Base-by-base conservation (phyloP, 2,888 invertebrate species). In the Adelognathus sp. region DNA sequence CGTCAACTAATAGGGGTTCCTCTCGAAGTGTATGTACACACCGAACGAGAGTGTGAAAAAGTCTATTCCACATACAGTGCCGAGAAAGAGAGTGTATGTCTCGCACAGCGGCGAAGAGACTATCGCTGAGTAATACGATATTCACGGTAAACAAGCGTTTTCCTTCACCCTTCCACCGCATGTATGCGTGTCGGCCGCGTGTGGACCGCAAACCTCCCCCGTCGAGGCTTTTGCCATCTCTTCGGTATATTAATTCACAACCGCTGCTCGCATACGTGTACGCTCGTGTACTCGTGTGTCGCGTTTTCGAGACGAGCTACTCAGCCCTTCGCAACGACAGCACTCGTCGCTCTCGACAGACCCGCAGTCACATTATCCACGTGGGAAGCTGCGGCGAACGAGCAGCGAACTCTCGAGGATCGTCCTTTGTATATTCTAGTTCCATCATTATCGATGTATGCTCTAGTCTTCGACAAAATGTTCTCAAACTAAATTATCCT, bases 361-460 rank as follows among this genome's bases (percentile, higher is more conserved):
- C 90, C 90, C 89, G 88, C 88, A 90, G 90, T 88, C 85, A 91
- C 84, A 87, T 87, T 89, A 90, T 90, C 90, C 90, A 90, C 90
- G 90, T 91, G 90, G 89, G 90, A 91, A 91, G 88, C 82, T 84
- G 61, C 64, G 74, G 75, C 81, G 69, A 56, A 75, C 79, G 71
- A 74, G 54, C n/a, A n/a, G n/a, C 77, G 76, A 76, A 79, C 81
- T 72, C 74, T 67, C 44, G 41, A 46, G 24, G 24, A 39, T 58
- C 58, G 60, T 52, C 29, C 31, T 71, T 16, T 21, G 29, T 18
- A 24, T 7, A 3, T 41, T 21, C 6, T 61, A 39, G 41, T 9
- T 41, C 7, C 1, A 39, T 61, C 27, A 18, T 29, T 41, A 7
- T 31, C 31, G 21, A 58, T 44, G 29, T 3, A 29, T 29, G n/a